Base-by-base conservation (phyloP, 2,888 invertebrate species). In the Drosophila mimica region DNA sequence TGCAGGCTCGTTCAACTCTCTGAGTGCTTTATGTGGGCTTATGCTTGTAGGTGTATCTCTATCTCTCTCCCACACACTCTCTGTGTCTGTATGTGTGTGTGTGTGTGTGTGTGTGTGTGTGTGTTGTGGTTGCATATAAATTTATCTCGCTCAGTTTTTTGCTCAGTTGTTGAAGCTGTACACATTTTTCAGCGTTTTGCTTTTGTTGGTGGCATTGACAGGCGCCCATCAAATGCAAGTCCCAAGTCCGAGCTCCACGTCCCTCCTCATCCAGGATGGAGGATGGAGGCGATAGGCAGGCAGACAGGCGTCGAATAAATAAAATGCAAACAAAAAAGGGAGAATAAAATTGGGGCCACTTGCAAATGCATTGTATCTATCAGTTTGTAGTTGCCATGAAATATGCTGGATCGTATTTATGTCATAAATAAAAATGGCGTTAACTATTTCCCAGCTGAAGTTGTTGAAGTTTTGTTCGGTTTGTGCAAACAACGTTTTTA, bases 341-440 rank as follows among this genome's bases (percentile, higher is more conserved):
- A 17, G 62, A 34, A 72, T 36, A 57, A 67, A 72, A 73, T 66
- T 62, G 73, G 72, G 71, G 74, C 84, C 82, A 84, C 71, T 84
- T 76, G 74, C 78, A 89, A 84, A 89, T 84, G 88, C 82, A 88
- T 84, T 89, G 87, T 76, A 79, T 83, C 87, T 89, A 85, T 89
- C 89, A 89, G 84, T 73, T 84, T 74, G 85, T 83, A 79, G 82
- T 51, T 63, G 72, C 48, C 85, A 84, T 86, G 89, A 86, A 86
- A 86, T 87, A 86, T 86, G 85, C 69, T 82, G 65, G 59, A 67
- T 76, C 70, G 79, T 69, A 84, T 87, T 89, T 89, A 80, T 80
- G 88, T 87, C 89, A 89, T 86, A 86, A 86, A 86, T 86, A 86
- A 89, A 87, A 86, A 82, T 78, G 84, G 82, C 88, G 85, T 89